Percentiles rank a stretch among this genome's conserved stretches.
phyloP scores from a whole-genome alignment of 2,797 vertebrate genomes.

The Chelon auratus region DNA sequence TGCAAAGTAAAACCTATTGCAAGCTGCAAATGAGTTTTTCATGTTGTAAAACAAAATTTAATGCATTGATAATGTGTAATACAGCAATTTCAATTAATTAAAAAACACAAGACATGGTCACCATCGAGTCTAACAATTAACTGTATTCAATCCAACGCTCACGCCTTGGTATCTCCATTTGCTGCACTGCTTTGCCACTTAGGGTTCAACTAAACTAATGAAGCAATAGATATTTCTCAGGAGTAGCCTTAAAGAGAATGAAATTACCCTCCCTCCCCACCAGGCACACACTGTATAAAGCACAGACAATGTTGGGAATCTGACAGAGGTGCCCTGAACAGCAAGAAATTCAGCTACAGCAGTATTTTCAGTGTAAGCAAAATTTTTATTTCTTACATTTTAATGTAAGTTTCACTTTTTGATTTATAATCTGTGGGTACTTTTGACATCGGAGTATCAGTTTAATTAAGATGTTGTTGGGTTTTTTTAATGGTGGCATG shows the following conservation, averaged over 20 bases:
- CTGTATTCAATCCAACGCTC: not conserved
- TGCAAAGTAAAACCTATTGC: not conserved
- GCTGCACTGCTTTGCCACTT: conserved; percentile 29
- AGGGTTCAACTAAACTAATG: conserved; percentile 46
- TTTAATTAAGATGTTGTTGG: conserved; percentile 6
- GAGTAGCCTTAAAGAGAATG: conserved; percentile 53
- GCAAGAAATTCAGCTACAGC: conserved; percentile 30
- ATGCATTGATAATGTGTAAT: not conserved
- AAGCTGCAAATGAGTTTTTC: not conserved
- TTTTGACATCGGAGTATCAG: not conserved
- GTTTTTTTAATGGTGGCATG: not conserved
- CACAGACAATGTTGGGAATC: conserved; percentile 43
- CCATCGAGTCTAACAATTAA: not conserved
- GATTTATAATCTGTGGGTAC: not conserved
- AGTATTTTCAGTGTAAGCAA: conserved; percentile 60
- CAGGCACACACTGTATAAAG: conserved; percentile 72
- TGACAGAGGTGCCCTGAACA: conserved; percentile 48
- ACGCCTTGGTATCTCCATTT: conserved; percentile 24
- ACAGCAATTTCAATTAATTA: conserved; percentile 10
- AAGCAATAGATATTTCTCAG: conserved; percentile 57
- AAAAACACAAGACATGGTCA: not conserved
- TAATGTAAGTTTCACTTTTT: conserved; percentile 10
- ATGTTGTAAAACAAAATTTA: not conserved
- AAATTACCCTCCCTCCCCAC: conserved; percentile 54
- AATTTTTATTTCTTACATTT: conserved; percentile 30